Conservation (phyloP, 2,888 invertebrate species). For the Drosophila crucigera region DNA sequence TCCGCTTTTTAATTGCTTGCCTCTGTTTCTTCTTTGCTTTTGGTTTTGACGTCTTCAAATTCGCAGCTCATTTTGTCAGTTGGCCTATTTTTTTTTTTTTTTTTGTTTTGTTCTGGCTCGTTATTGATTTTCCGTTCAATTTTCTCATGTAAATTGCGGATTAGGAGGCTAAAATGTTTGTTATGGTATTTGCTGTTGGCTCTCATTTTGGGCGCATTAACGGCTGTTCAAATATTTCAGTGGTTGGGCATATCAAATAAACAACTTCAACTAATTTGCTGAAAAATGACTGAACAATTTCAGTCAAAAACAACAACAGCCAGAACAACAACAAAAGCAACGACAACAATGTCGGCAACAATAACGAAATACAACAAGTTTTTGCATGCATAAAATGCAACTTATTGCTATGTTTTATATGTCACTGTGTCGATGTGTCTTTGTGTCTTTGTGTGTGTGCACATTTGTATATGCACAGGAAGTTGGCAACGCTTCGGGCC, state of each 20-base stretch:
- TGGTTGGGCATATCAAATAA: conserved; percentile 56
- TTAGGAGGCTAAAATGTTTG: conserved; percentile 21
- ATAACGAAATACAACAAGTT: conserved; percentile 32
- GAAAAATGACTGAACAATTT: conserved; percentile 65
- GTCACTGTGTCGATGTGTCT: conserved; percentile 39
- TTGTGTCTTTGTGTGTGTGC: conserved; percentile 8
- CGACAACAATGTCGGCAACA: conserved; percentile 23
- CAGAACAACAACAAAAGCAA: conserved; percentile 24
- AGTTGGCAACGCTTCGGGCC: conserved; percentile 75
- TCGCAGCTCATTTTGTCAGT: conserved; percentile 29
- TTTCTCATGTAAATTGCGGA: conserved; percentile 35
- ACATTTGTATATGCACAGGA: conserved; percentile 50
- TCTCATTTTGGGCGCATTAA: conserved; percentile 43
- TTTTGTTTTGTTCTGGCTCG: background rate
- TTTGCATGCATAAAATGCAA: conserved; percentile 64
- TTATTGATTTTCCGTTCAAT: conserved; percentile 53
- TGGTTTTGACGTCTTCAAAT: conserved; percentile 32
- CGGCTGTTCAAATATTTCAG: conserved; percentile 35
- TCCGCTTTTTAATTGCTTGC: conserved; percentile 66
- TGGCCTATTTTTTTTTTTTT: conserved; percentile 2
- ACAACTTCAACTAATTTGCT: conserved; percentile 73
- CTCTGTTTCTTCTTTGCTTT: conserved; percentile 7
- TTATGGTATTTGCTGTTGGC: conserved; percentile 11
- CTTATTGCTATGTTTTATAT: conserved; percentile 40
- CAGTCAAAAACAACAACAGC: conserved; percentile 15